phyloP scores from a whole-genome alignment of 2,888 invertebrate species.

The Cerastis rubricosa region DNA sequence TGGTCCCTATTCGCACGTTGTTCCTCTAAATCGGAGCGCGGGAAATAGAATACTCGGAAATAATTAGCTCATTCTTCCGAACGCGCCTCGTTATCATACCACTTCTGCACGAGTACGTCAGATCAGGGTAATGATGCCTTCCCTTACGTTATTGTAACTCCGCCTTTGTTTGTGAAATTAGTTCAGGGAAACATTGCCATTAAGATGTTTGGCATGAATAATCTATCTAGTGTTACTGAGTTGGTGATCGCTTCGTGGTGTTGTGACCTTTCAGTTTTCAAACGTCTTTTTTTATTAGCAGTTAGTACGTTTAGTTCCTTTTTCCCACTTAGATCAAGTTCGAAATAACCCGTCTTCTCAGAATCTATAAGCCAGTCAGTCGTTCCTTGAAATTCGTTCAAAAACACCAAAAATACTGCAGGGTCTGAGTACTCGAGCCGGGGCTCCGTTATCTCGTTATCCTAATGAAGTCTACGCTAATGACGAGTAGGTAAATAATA shows the following conservation, averaged over 20 bases:
- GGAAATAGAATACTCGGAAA: conserved; percentile 75
- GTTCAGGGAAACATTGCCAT: conserved; percentile 26
- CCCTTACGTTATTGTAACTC: conserved; percentile 29
- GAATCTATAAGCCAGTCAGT: conserved; percentile 64
- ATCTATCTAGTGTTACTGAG: neutral
- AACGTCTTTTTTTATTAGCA: conserved; percentile 15
- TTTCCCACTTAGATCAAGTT: conserved; percentile 18
- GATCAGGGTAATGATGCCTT: conserved; percentile 51
- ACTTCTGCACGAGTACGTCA: conserved; percentile 44
- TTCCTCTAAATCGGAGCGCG: conserved; percentile 36
- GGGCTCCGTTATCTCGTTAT: conserved; percentile 90
- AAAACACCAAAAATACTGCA: conserved; percentile 86
- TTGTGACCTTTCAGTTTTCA: conserved; percentile 14
- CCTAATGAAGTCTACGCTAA: conserved; percentile 91
- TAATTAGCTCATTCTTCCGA: conserved; percentile 81
- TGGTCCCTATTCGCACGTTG: conserved; percentile 75
- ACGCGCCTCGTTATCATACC: conserved; percentile 68
- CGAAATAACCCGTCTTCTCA: conserved; percentile 17
- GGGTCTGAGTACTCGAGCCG: conserved; percentile 80
- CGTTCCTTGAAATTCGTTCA: conserved; percentile 80
- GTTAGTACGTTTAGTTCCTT: neutral
- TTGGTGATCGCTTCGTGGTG: neutral
- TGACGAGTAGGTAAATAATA: conserved; percentile 91
- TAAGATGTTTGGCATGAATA: conserved; percentile 25
- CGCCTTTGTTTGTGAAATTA: conserved; percentile 35